Base-by-base conservation (phyloP, 2,888 invertebrate species). In the Tortricodes alternella region DNA sequence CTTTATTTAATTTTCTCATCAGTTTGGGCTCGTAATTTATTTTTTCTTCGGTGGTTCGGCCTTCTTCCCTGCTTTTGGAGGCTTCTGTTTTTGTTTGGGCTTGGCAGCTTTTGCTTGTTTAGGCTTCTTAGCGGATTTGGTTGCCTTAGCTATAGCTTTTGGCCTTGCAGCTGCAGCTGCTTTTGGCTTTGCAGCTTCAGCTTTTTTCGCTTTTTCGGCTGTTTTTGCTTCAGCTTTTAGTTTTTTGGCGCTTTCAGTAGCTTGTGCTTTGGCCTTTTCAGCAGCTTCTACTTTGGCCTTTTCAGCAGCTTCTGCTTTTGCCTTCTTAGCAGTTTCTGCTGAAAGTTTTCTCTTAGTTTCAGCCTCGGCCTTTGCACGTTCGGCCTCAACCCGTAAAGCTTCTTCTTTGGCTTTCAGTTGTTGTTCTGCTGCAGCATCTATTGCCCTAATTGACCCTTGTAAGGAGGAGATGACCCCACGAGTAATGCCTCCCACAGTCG, bases 371-470 rank as follows among this genome's bases (percentile, higher is more conserved):
- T n/a, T n/a, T n/a, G n/a, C n/a, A n/a, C n/a, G n/a, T n/a, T n/a
- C n/a, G n/a, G n/a, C n/a, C n/a, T 44, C 24, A 6, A 21, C 39
- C n/a, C 29, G 69, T 5, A 63, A 16, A 15, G 74, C 76, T 60
- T 68, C 76, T 46, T 74, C 78, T 60, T 73, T 74, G 13, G 65
- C 56, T 61, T 74, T 77, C 29, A 62, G 73, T 50, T 46, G 23
- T 60, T 62, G 71, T 52, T 61, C 65, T 21, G 58, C 73, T 63
- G 74, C 79, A 16, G 63, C 68, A 29, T 85, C 82, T 7, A 85
- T 78, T 9, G 71, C 64, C 18, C 62, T 73, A 53, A 85, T 76
- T 60, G 38, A 61, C 6, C 59, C 53, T 58, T 71, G 61, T 59
- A 85, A 15, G 6, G 51, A 44, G 3, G 62, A 23, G 43, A 83